Base-by-base conservation (phyloP, 2,888 invertebrate genomes). In the Meta bourneti region DNA sequence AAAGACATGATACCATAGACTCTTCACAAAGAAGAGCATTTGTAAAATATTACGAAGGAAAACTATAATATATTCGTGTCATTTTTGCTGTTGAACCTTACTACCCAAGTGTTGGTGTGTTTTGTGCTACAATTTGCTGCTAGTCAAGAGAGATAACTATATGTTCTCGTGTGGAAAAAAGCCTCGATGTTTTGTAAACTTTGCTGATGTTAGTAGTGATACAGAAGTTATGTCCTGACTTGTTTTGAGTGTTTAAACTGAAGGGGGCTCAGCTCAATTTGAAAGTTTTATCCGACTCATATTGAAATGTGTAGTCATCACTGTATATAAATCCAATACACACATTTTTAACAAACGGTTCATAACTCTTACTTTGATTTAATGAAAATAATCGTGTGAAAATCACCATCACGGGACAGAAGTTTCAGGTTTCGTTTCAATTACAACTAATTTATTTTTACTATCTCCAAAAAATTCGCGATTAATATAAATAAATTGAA, bases 131-230 rank as follows among this genome's bases (percentile, higher is more conserved):
- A 70, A 70, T 89, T 71, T 83, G 83, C 89, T 83, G 89, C 89
- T 89, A 89, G 89, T 89, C 89, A 89, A 89, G 83, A 89, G 34
- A 70, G 77, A 83, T 89, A 82, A 83, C 70, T 89, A 77, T 71
- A 78, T 89, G 78, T 83, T 74, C 71, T 61, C 49, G 19, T 52
- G 61, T 89, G 70, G 78, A 83, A 61, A 61, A 16, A 61, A 16
- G 69, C 83, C 54, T 89, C 71, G 89, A 48, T 89, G 89, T 89
- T 89, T 89, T 89, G 71, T 82, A 89, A 82, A 52, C 19, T 82
- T 75, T 77, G 61, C 72, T 88, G 80, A 83, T 83, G 78, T 89
- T 83, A 77, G 89, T 78, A 82, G 89, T 83, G 71, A 51, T 72
- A 19, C 61, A 61, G n/a, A 88, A 79, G 61, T 49, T 80, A 19